Base-by-base conservation (phyloP, 1,140 invertebrate species). In the Brachionus koreanus region DNA sequence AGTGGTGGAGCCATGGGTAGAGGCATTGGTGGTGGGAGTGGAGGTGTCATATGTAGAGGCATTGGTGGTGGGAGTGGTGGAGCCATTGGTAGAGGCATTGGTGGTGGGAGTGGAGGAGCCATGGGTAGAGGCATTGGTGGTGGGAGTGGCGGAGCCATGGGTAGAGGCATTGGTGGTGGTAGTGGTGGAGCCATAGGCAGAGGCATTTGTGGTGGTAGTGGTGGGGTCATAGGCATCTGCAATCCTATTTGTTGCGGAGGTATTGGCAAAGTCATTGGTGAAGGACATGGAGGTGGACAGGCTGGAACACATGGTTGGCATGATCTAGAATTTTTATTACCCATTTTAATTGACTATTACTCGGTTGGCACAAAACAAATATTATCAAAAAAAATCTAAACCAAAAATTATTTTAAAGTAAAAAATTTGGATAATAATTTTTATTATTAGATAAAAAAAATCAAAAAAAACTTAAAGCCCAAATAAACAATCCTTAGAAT, bases 311-410 rank as follows among this genome's bases (percentile, higher is more conserved):
- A 46, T 13, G 69, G 69, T 29, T 69, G 65, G 19, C 65, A 69
- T 10, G 19, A 9, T 49, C 42, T 74, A 13, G 37, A 25, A 19
- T 43, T 46, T 35, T 12, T 33, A 74, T 74, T 74, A 49, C 69
- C 69, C 69, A 74, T 74, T 49, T 46, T 46, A 43, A 74, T 46
- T 46, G 9, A 74, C 33, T 39, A 69, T 69, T 69, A 69, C 65
- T 69, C 65, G 65, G 65, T 39, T 39, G 16, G 19, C 49, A 39
- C 16, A 5, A 39, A 39, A 37, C 65, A 69, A 69, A 67, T 39
- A 74, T 25, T 23, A 49, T 23, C 46, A 74, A 74, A 46, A 74
- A 46, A 46, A 19, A 43, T 43, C 3, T 25, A 35, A 19, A 39
- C 13, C 33, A 69, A 63, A 3, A 19, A 7, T 57, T 5, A 63